phyloP scores from a whole-genome alignment of 2,113 vertebrate genomes.

The Hippocampus barbouri region DNA sequence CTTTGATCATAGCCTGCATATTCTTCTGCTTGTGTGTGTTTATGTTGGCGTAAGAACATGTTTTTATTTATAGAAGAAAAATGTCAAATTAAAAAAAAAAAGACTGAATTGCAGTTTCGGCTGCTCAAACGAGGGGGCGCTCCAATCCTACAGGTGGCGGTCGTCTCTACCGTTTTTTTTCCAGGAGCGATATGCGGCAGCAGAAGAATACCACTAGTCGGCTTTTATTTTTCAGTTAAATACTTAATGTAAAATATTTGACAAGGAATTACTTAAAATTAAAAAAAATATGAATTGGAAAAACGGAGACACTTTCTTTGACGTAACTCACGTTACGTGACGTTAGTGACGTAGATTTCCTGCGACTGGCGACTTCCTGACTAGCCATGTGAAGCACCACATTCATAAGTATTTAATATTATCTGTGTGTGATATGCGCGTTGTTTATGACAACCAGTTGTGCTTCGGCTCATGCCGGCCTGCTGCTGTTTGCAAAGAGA shows the following conservation, averaged over 20 bases:
- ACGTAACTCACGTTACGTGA: constrained; percentile 1
- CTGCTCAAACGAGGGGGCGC: neutral
- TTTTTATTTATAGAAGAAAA: neutral
- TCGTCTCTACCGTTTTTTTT: neutral
- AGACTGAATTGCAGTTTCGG: too few relatives aligned
- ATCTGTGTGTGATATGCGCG: constrained; percentile 26
- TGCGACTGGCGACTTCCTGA: constrained; percentile 46
- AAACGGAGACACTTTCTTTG: neutral
- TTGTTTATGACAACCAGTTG: accelerated
- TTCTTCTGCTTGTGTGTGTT: neutral
- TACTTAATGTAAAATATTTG: neutral
- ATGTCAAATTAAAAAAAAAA: neutral
- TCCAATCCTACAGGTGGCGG: neutral
- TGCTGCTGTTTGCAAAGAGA: neutral
- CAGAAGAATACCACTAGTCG: neutral
- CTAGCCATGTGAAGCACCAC: constrained; percentile 52
- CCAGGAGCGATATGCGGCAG: neutral
- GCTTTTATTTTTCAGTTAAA: neutral
- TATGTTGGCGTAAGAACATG: neutral
- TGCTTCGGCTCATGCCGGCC: accelerated
- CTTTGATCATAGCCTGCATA: neutral
- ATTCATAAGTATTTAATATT: neutral
- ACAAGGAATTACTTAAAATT: neutral
- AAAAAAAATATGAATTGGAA: too few relatives aligned
- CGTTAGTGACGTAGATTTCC: constrained; percentile 16